Evolutionary conservation across 2,797 vertebrate genomes (phyloP).

Genomic region (Rhinoraja longicauda): DNA sequence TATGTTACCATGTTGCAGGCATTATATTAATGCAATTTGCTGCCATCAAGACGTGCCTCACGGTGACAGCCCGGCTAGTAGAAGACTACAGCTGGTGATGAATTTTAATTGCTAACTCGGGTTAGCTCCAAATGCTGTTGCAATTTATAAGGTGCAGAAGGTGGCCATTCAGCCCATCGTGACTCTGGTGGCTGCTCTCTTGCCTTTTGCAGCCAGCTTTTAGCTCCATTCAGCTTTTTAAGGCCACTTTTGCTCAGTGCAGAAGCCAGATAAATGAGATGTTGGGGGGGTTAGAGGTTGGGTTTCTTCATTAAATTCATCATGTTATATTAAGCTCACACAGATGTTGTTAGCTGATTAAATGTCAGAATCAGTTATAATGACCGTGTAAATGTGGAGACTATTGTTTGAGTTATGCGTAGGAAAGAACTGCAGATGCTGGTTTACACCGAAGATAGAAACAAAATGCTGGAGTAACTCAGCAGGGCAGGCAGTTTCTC

Average conservation of each 20-base stretch:
- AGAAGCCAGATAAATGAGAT: neutral
- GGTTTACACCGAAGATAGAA: too few relatives aligned
- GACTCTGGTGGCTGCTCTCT: neutral
- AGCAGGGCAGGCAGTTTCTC: too few relatives aligned
- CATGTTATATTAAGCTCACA: neutral
- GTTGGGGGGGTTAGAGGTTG: neutral
- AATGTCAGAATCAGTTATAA: neutral
- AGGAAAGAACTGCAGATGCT: too few relatives aligned
- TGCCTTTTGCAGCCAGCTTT: neutral
- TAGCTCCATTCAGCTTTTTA: neutral
- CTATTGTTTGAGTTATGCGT: neutral
- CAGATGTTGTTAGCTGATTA: neutral
- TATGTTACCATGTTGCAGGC: neutral
- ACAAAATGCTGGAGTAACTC: too few relatives aligned
- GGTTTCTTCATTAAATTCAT: neutral
- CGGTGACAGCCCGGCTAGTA: neutral
- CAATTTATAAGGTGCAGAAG: neutral
- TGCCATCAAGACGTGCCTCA: neutral
- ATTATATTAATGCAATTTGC: neutral
- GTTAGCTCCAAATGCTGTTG: neutral
- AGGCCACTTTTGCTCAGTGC: neutral
- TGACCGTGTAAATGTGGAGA: neutral
- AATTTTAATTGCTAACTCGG: neutral
- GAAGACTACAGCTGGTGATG: neutral
- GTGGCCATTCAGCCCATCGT: too few relatives aligned